Evolutionary conservation across 1,140 invertebrate species (phyloP).

Genomic region (Drosophila lacertosa): DNA sequence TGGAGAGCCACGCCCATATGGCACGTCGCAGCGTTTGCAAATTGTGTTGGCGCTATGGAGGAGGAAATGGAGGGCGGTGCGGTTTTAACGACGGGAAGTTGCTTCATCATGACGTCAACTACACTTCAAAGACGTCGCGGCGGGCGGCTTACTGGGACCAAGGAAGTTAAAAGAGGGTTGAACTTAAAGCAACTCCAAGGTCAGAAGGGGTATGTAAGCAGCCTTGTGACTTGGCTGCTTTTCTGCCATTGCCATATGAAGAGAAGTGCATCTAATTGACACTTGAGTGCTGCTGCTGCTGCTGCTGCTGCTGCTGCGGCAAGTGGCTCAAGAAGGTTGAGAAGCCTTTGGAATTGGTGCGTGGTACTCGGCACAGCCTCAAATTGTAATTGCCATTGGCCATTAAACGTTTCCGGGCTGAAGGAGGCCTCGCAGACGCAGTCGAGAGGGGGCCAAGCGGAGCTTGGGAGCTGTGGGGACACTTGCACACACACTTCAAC

Average conservation of each 20-base stretch:
- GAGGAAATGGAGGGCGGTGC: conserved; percentile 21
- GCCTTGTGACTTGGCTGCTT: conserved; percentile 44
- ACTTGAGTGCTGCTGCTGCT: conserved; percentile 58
- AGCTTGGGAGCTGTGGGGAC: neutral
- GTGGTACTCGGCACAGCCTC: conserved; percentile 32
- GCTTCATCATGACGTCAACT: conserved; percentile 65
- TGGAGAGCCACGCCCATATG: conserved; percentile 40
- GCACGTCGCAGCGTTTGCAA: conserved; percentile 38
- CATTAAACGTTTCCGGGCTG: conserved; percentile 69
- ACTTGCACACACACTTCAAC: conserved; percentile 43
- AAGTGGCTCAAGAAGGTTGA: conserved; percentile 58
- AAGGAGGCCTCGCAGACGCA: neutral
- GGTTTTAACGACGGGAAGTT: conserved; percentile 54
- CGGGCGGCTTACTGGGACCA: neutral
- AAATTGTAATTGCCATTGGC: conserved; percentile 78
- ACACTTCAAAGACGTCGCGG: conserved; percentile 42
- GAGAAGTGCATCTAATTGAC: conserved; percentile 81
- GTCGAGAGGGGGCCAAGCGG: neutral
- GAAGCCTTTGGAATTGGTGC: conserved; percentile 44
- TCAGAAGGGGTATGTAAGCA: conserved; percentile 13
- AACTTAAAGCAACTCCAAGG: conserved; percentile 51
- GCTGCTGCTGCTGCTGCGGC: conserved; percentile 37
- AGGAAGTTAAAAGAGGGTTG: conserved; percentile 28
- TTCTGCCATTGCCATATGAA: conserved; percentile 39
- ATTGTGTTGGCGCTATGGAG: conserved; percentile 35